Percentiles rank a stretch among this genome's conserved stretches.
Evolutionary conservation across 2,888 invertebrate genomes (phyloP).

Genomic region (Encarsia formosa): DNA sequence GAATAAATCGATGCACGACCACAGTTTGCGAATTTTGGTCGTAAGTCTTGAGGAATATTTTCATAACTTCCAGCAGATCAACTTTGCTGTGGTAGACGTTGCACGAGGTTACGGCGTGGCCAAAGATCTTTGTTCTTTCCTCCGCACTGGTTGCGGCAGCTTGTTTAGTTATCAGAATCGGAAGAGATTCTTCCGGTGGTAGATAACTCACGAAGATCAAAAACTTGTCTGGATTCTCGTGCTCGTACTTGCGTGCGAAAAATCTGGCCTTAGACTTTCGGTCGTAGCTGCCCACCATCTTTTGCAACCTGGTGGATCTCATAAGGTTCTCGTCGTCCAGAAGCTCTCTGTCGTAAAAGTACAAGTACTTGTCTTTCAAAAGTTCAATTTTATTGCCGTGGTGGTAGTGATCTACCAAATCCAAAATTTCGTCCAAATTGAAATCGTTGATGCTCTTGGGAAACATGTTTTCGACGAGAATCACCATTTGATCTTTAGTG

Average conservation of each 20-base stretch:
- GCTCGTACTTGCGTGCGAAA: no score
- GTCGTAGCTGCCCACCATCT: not conserved
- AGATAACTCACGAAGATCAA: not conserved
- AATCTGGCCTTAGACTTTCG: not conserved
- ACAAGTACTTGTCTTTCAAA: conserved; percentile 7
- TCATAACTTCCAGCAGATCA: conserved; percentile 34
- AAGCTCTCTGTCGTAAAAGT: conserved; percentile 5
- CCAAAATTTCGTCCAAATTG: conserved; percentile 6
- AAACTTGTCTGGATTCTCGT: not conserved
- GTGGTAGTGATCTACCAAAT: conserved; percentile 6
- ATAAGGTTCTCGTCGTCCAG: not conserved
- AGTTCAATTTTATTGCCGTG: conserved; percentile 3
- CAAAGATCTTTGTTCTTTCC: not conserved
- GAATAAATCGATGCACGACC: not conserved
- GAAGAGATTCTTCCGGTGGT: not conserved
- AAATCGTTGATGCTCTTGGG: conserved; percentile 4
- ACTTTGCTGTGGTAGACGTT: conserved; percentile 39
- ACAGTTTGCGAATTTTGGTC: conserved; percentile 41
- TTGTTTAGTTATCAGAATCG: not conserved
- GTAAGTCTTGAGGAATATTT: conserved; percentile 32
- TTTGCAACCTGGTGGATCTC: not conserved
- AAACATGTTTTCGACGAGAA: conserved; percentile 15
- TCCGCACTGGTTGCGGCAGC: not conserved
- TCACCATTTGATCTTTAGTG: not conserved
- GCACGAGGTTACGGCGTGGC: conserved; percentile 40